These are phyloP conservation scores for Caradrina kadenii DNA, from an alignment of 2,888 invertebrate species.

Conservation along the genomic window DNA sequence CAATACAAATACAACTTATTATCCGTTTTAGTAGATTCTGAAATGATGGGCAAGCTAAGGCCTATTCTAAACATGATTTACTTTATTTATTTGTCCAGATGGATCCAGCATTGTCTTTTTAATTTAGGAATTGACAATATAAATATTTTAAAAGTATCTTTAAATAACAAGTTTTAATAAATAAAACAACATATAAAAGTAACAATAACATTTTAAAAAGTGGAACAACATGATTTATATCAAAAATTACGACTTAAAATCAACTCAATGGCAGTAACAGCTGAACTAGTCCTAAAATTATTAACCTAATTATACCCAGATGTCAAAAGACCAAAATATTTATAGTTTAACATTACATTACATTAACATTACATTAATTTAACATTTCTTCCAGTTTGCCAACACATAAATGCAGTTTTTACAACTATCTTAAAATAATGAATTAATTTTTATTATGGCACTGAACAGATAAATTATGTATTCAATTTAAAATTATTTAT, in stretches of 20 bases:
- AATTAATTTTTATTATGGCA: slow-evolving; percentile 10
- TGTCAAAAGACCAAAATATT: slow-evolving; percentile 23
- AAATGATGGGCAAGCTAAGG: slow-evolving; percentile 69
- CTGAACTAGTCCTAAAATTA: too few relatives aligned
- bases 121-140: neutral
- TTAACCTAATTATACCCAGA: neutral
- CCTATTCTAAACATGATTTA: slow-evolving; percentile 1
- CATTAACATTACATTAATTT: too few relatives aligned
- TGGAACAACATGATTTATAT: neutral
- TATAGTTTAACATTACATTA: slow-evolving; percentile 10
- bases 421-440: slow-evolving; percentile 5
- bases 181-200: slow-evolving; percentile 4
- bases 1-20: slow-evolving; percentile 63
- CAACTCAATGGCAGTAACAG: neutral
- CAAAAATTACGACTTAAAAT: neutral
- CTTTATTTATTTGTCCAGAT: neutral
- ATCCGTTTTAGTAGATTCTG: slow-evolving; percentile 67
- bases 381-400: slow-evolving; percentile 8
- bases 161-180: neutral
- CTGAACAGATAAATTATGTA: too few relatives aligned
- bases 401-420: slow-evolving; percentile 30
- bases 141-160: neutral
- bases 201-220: slow-evolving; percentile 17
- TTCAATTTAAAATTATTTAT: slow-evolving; percentile 11
- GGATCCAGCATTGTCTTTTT: neutral